Conservation (phyloP, 2,888 invertebrate genomes). For the Calameuta filiformis region DNA sequence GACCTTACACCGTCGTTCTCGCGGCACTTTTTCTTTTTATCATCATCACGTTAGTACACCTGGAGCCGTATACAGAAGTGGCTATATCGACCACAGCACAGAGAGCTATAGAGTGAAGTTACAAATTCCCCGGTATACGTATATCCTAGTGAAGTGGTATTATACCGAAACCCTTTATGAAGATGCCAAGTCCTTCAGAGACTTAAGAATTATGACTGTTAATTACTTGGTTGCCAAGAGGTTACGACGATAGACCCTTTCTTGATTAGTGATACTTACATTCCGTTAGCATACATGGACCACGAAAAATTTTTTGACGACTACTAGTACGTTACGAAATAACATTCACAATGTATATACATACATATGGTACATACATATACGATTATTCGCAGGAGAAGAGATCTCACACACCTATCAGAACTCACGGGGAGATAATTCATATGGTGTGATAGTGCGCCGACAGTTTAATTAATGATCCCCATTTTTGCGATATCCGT, state of each 20-base stretch:
- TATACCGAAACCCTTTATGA: not conserved
- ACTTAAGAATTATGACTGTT: conserved; percentile 17
- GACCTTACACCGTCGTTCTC: not conserved
- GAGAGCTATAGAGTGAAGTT: not conserved
- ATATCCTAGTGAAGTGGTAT: not conserved
- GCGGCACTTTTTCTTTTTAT: not conserved
- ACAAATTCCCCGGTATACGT: not conserved
- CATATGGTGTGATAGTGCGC: conserved; percentile 8
- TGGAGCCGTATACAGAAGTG: not conserved
- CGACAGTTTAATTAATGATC: conserved; percentile 14
- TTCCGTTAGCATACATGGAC: conserved; percentile 14
- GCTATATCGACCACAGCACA: not conserved
- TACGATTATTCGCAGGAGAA: not conserved
- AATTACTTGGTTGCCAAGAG: conserved; percentile 11
- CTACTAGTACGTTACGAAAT: not conserved
- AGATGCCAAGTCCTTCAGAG: not conserved
- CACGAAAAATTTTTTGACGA: conserved; percentile 10
- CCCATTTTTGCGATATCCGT: not conserved
- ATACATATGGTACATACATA: too few species aligned
- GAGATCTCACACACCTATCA: not conserved
- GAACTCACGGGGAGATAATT: conserved; percentile 9
- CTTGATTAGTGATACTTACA: conserved; percentile 11
- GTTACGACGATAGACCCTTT: not conserved
- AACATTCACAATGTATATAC: not conserved
- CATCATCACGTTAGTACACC: not conserved